phyloP scores from a whole-genome alignment of 2,797 vertebrate species.

The Lacerta bilineata region DNA sequence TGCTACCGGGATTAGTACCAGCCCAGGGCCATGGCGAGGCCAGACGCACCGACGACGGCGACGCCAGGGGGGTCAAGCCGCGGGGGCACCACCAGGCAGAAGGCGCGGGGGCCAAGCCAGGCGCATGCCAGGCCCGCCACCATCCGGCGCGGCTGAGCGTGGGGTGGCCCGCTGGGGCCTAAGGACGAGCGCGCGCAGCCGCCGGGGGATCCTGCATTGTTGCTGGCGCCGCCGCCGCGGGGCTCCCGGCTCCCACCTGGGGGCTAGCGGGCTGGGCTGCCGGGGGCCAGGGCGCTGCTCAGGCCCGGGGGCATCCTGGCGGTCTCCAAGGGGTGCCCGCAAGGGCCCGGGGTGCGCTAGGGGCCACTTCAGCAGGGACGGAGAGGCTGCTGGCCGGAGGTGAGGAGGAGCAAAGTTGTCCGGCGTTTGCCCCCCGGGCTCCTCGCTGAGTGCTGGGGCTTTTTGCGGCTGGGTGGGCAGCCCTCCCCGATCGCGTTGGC shows the following conservation, averaged over 20 bases:
- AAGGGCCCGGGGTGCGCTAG: background rate
- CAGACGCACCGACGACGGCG: background rate
- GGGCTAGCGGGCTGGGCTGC: background rate
- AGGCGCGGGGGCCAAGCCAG: background rate
- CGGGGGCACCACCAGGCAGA: background rate
- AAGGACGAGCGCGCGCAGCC: background rate
- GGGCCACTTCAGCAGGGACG: background rate
- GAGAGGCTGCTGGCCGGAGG: background rate
- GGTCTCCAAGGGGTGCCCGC: too few relatives aligned
- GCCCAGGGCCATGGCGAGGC: background rate
- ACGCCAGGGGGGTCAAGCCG: background rate
- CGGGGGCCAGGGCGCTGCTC: background rate
- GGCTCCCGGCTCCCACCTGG: background rate
- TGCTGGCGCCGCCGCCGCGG: background rate
- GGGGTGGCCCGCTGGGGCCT: background rate
- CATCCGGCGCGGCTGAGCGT: background rate
- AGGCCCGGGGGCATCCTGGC: background rate
- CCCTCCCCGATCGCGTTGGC: too few relatives aligned
- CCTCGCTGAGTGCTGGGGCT: background rate
- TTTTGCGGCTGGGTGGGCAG: background rate
- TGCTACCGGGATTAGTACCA: background rate
- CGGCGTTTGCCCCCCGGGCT: background rate
- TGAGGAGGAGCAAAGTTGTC: background rate
- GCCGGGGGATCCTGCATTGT: background rate
- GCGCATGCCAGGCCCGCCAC: background rate